Percentiles rank a stretch among this genome's conserved stretches.
These are phyloP conservation scores for Callorhinus ursinus DNA, from an alignment of 2,113 vertebrate genomes.

Conservation along the genomic window DNA sequence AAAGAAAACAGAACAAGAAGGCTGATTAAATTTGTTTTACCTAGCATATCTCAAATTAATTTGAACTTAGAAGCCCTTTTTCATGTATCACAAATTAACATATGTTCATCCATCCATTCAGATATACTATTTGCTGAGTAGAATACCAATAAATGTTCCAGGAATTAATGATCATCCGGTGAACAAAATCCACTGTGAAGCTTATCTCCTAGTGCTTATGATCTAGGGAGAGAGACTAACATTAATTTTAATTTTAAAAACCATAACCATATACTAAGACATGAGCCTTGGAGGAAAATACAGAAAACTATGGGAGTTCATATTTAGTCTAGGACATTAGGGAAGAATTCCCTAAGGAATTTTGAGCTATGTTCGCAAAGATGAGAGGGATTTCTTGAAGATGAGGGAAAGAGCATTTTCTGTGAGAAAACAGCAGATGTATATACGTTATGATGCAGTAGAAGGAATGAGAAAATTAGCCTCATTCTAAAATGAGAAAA, in stretches of 20 bases:
- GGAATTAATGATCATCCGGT: not conserved
- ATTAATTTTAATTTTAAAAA: not conserved
- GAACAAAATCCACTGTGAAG: not conserved
- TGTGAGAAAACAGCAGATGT: not conserved
- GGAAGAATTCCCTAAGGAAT: not conserved
- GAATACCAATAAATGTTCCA: not conserved
- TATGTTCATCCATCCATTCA: not conserved
- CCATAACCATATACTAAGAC: not conserved
- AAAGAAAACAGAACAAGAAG: not conserved
- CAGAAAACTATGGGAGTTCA: not conserved
- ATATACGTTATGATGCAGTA: not conserved
- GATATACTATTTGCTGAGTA: not conserved
- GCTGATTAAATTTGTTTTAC: not conserved
- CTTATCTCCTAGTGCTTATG: not conserved
- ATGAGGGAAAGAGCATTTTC: no score
- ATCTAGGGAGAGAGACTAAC: not conserved
- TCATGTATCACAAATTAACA: not conserved
- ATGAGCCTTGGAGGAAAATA: not conserved
- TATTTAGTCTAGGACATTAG: not conserved
- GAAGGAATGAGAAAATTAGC: not conserved
- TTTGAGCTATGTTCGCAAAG: not conserved
- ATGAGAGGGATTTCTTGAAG: not conserved
- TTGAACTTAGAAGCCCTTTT: not conserved
- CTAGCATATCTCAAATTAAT: not conserved
- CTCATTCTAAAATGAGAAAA: slow-evolving; percentile 1